Base-by-base conservation (phyloP, 2,113 vertebrate genomes). In the Empidonax traillii region DNA sequence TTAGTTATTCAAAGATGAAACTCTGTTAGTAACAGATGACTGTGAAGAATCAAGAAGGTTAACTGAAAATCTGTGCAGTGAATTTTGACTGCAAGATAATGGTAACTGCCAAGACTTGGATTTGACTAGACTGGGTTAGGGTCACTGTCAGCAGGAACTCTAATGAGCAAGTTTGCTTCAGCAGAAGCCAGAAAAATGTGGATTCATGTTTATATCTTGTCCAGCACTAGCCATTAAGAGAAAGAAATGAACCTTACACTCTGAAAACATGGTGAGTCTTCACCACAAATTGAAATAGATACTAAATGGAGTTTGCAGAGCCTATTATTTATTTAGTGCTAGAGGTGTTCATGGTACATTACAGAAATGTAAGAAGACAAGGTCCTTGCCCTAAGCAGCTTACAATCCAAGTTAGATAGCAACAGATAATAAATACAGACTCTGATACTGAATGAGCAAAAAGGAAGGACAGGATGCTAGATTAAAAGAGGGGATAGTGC, bases 231-330 rank as follows among this genome's bases (percentile, higher is more conserved):
- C 53, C 76, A 79, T 87, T 92, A 92, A 91, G 59, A 85, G 68
- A 75, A 87, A 92, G 41, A 93, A 93, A 95, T 85, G 55, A 93
- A 49, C 68, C 56, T 88, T 83, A 89, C 30, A 31, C 35, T 82
- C 37, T 75, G 61, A 61, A 95, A 93, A 85, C 39, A 71, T 72
- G 58, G 88, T 80, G 19, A 95, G 67, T 31, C 53, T 95, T 96
- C 91, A 71, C 84, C 56, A 94, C 94, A 94, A 90, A 95, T 95
- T 97, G 93, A 94, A 94, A 93, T 94, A 62, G 95, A 92, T 94
- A 30, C 88, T 94, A 96, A 96, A 93, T 73, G 86, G 88, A 94
- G 76, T 94, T 72, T 85, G 89, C 52, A 86, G 74, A 95, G 69
- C 65, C 91, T 91, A 78, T 95, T 95, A 92, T 84, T 96, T 95